Evolutionary conservation across 2,113 vertebrate species (phyloP).

Genomic region (Hemiprocne comata): DNA sequence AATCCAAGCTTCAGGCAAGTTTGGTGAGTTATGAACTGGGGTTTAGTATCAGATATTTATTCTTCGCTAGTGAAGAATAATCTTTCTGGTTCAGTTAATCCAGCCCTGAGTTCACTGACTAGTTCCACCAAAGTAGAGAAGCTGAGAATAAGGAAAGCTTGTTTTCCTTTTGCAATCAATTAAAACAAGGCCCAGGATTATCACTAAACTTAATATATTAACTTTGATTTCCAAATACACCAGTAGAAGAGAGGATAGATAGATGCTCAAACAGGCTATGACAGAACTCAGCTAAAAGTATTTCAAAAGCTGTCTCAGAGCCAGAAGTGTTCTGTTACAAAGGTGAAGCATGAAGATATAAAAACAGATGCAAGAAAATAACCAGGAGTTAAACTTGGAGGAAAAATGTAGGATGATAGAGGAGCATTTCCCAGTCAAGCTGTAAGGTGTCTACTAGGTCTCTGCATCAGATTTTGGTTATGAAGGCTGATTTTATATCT

Average conservation of each 20-base stretch:
- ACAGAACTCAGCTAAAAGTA: background rate
- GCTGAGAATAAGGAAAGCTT: background rate
- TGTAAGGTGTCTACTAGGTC: background rate
- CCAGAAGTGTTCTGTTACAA: background rate
- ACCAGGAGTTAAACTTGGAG: background rate
- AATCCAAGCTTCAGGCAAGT: background rate
- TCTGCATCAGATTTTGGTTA: background rate
- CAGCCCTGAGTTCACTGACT: background rate
- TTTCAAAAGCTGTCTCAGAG: background rate
- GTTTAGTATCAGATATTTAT: background rate
- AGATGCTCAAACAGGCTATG: background rate
- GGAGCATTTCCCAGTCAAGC: background rate
- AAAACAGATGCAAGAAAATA: background rate
- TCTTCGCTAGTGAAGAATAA: background rate
- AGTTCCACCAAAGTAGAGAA: background rate
- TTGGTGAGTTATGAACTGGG: background rate
- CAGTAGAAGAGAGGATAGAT: background rate
- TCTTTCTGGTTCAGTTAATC: background rate
- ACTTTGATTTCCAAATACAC: background rate
- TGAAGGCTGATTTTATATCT: background rate
- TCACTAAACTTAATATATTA: background rate
- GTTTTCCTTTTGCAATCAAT: background rate
- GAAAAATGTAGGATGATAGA: background rate
- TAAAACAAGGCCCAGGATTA: background rate
- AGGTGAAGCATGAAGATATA: background rate